Evolutionary conservation across 2,113 vertebrate species (phyloP).

Genomic region (Phaethon lepturus): DNA sequence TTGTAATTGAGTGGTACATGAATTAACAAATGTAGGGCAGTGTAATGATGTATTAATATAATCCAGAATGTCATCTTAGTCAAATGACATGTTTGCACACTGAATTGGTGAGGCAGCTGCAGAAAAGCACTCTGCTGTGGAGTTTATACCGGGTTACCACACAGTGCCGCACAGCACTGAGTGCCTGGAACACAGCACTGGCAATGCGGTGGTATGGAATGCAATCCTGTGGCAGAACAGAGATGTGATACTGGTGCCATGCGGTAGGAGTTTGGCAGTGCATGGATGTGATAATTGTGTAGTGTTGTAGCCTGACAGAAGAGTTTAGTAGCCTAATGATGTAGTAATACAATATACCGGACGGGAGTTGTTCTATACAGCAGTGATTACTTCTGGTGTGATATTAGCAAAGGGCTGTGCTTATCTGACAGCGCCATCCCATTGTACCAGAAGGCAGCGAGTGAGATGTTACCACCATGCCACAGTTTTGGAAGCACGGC

Average conservation of each 20-base stretch:
- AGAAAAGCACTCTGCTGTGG: not conserved
- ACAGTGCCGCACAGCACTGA: not conserved
- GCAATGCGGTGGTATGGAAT: not conserved
- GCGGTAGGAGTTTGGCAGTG: constrained; percentile 34
- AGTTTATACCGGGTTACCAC: not conserved
- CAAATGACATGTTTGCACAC: not conserved
- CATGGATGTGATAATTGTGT: not conserved
- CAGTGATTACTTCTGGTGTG: not conserved
- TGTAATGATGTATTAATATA: not conserved
- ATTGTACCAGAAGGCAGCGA: not conserved
- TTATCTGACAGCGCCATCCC: not conserved
- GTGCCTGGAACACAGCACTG: not conserved
- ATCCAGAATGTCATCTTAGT: not conserved
- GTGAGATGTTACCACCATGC: not conserved
- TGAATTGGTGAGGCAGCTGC: not conserved
- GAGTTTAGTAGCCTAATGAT: constrained; percentile 4
- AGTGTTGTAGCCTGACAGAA: constrained; percentile 6
- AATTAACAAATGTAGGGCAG: not conserved
- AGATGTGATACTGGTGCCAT: constrained; percentile 24
- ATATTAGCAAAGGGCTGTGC: not conserved
- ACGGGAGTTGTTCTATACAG: not conserved
- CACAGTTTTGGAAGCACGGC: not conserved
- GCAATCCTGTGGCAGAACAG: not conserved
- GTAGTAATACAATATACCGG: constrained; percentile 46
- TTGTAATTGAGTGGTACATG: not conserved